A percentile compares a stretch with the other conserved stretches of the same genome.
Evolutionary conservation across 2,888 invertebrate species (phyloP).

Genomic region (Ypsolopha scabrella): DNA sequence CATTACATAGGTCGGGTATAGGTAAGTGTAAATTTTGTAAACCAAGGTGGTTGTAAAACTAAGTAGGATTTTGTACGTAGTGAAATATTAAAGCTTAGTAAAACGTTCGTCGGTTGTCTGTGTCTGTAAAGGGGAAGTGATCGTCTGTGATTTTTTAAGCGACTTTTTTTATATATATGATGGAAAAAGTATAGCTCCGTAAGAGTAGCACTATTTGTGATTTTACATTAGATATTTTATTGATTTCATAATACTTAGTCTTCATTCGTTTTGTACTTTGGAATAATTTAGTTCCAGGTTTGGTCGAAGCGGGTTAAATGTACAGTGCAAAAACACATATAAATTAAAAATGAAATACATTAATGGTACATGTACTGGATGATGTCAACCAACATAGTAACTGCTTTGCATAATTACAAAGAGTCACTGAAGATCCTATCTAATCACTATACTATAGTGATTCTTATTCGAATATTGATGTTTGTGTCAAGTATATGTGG

Average conservation of each 20-base stretch:
- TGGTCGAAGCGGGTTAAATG: constrained; percentile 55
- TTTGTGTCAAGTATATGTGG: no score
- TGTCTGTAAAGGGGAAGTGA: constrained; percentile 69
- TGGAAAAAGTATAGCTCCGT: constrained; percentile 56
- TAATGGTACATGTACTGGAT: no score
- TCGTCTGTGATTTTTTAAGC: constrained; percentile 73
- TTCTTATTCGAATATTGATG: no score
- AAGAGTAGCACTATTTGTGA: constrained; percentile 72
- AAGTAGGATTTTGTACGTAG: constrained; percentile 68
- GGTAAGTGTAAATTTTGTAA: constrained; percentile 34
- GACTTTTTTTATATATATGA: constrained; percentile 60
- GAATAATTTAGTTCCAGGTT: constrained; percentile 30
- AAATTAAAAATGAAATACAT: no score
- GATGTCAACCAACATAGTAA: no score
- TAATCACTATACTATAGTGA: no score
- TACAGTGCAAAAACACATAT: constrained; percentile 20
- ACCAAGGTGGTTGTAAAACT: constrained; percentile 70
- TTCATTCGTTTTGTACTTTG: constrained; percentile 57
- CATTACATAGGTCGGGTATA: constrained; percentile 30
- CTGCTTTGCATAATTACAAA: no score
- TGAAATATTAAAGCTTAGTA: constrained; percentile 57
- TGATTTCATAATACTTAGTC: constrained; percentile 30
- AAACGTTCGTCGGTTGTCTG: constrained; percentile 62
- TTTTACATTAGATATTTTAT: constrained; percentile 65
- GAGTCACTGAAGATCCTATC: no score